Base-by-base conservation (phyloP, 2,797 vertebrate species). In the Nothura maculosa region DNA sequence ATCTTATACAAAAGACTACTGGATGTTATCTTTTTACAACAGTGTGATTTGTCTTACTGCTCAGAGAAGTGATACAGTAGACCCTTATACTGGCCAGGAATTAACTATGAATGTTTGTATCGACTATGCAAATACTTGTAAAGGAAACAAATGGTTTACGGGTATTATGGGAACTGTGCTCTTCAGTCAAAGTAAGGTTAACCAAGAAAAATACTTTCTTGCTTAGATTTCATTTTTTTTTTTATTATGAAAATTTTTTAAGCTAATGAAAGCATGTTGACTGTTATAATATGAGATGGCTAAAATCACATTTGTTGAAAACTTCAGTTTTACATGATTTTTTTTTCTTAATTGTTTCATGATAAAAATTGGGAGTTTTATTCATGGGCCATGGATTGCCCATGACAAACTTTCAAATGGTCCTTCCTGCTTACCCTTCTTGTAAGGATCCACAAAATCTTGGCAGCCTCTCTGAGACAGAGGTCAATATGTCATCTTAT, bases 1-100 rank as follows among this genome's bases (percentile, higher is more conserved):
- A 96, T 96, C 83, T 61, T 73, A 20, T 66, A 85, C 43, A 90
- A 87, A 94, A 92, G 30, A 61, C 48, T 76, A n/a, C 69, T 79
- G 15, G 18, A 47, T 80, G 63, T 48, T 76, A 34, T 87, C 78
- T 81, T 92, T 89, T 42, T 82, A 54, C 42, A 69, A 20, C 25
- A 45, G 38, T 32, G 27, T 58, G 38, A 76, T 85, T 90, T 82
- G 54, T 86, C 43, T 92, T 86, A 32, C 67, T 78, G 21, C 57
- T 81, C 57, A 73, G 75, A 77, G 77, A 92, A 85, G 4, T 38
- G 18, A 68, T 64, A 62, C 15, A 34, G 25, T 45, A 50, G 62
- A 67, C 20, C 92, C 16, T 32, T 89, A 42, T 32, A 81, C 57
- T 69, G 32, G 12, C 32, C 45, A 73, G 12, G 40, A 81, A 54